phyloP scores from a whole-genome alignment of 2,888 invertebrate species.

The Tanypteryx hageni region DNA sequence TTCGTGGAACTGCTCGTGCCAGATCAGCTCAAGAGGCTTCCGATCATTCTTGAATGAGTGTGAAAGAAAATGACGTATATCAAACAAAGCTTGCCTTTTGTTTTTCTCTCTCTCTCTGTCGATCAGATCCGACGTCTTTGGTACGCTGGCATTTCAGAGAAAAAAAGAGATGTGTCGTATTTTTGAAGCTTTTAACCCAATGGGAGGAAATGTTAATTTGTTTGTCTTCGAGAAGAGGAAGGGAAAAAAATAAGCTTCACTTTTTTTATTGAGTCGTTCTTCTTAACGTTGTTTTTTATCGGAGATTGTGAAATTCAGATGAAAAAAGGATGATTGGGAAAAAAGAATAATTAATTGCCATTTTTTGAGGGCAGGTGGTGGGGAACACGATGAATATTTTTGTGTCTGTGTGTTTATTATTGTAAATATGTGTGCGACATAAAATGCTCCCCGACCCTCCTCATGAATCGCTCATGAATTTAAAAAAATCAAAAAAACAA shows the following conservation, averaged over 20 bases:
- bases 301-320: neutral
- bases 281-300: neutral
- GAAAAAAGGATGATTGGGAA: neutral
- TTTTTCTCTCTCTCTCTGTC: constrained; percentile 30
- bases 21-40: too few species aligned
- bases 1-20: too few species aligned
- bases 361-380: constrained; percentile 20
- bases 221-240: neutral
- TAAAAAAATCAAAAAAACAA: neutral
- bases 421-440: constrained; percentile 47
- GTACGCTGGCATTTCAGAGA: neutral
- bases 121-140: constrained; percentile 14
- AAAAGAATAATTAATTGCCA: neutral
- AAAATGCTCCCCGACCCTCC: neutral
- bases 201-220: neutral
- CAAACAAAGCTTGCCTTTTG: too few species aligned
- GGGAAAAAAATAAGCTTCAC: neutral
- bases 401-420: constrained; percentile 58
- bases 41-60: too few species aligned
- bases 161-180: neutral
- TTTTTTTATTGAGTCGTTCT: neutral
- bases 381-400: constrained; percentile 61
- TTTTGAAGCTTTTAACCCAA: neutral
- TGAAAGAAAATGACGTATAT: too few species aligned
- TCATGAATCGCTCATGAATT: constrained; percentile 42